Conservation (phyloP, 2,888 invertebrate species). For the Tipula vernalis region DNA sequence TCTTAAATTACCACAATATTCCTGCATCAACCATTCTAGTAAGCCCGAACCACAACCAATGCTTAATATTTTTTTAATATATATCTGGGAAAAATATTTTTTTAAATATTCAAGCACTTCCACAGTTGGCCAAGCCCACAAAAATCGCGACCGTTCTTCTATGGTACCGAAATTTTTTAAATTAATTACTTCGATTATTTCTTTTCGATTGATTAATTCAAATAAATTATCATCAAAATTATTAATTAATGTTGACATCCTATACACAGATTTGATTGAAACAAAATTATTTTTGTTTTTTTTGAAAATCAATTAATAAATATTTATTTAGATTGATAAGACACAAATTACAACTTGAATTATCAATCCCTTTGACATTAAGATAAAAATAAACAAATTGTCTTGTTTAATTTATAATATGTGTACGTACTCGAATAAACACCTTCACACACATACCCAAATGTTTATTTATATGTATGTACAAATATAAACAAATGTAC, state of each 20-base stretch:
- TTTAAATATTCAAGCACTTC: constrained; percentile 48
- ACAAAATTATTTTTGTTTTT: background rate
- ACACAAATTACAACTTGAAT: background rate
- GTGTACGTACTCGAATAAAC: no score
- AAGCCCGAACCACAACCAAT: constrained; percentile 71
- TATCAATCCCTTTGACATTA: background rate
- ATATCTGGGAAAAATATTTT: constrained; percentile 33
- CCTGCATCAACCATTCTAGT: constrained; percentile 64
- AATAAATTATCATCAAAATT: constrained; percentile 13
- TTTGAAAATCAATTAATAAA: background rate
- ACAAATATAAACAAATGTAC: background rate
- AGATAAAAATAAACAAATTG: background rate
- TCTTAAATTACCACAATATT: constrained; percentile 47
- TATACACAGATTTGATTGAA: background rate
- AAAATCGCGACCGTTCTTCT: constrained; percentile 37
- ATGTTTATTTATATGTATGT: background rate
- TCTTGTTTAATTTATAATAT: background rate
- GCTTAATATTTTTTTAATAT: constrained; percentile 45
- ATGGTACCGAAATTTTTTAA: constrained; percentile 24
- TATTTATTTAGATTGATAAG: background rate
- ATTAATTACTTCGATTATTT: constrained; percentile 38
- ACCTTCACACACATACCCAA: background rate
- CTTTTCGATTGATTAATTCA: constrained; percentile 15
- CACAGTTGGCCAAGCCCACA: constrained; percentile 65
- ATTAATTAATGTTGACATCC: background rate